These are phyloP conservation scores for Phalera bucephala DNA, from an alignment of 2,888 invertebrate genomes.

Conservation along the genomic window DNA sequence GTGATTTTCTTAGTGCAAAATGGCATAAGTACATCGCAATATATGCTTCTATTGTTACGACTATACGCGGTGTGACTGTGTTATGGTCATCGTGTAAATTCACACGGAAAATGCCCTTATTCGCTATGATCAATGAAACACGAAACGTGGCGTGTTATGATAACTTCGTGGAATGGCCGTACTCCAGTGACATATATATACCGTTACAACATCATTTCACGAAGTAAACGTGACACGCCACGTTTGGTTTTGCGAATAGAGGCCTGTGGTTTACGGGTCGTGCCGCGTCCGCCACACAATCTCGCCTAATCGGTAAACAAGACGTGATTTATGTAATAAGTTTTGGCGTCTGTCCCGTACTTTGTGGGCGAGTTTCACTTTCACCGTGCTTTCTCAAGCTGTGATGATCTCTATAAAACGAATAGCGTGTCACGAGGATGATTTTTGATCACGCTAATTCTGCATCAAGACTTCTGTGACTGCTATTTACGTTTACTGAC, in stretches of 20 bases:
- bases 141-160: too few relatives aligned
- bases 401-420: conserved; percentile 37
- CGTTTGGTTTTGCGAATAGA: too few relatives aligned
- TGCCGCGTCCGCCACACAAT: conserved; percentile 37
- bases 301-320: conserved; percentile 66
- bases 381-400: conserved; percentile 72
- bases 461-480: conserved; percentile 13
- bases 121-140: too few relatives aligned
- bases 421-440: conserved; percentile 24
- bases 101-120: conserved; percentile 10
- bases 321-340: conserved; percentile 63
- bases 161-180: too few relatives aligned
- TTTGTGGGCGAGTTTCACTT: conserved; percentile 64
- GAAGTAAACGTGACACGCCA: too few relatives aligned
- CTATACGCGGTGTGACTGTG: conserved; percentile 1
- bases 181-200: too few relatives aligned
- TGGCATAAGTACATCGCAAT: too few relatives aligned
- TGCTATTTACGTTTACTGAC: conserved; percentile 22
- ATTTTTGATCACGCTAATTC: conserved; percentile 24
- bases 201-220: too few relatives aligned
- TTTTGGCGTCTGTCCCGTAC: conserved; percentile 53
- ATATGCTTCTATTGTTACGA: too few relatives aligned
- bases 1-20: too few relatives aligned
- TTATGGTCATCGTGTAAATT: conserved; percentile 9
- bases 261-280: too few relatives aligned